Base-by-base conservation (phyloP, 2,797 vertebrate genomes). In the Acipenser transmontanus region DNA sequence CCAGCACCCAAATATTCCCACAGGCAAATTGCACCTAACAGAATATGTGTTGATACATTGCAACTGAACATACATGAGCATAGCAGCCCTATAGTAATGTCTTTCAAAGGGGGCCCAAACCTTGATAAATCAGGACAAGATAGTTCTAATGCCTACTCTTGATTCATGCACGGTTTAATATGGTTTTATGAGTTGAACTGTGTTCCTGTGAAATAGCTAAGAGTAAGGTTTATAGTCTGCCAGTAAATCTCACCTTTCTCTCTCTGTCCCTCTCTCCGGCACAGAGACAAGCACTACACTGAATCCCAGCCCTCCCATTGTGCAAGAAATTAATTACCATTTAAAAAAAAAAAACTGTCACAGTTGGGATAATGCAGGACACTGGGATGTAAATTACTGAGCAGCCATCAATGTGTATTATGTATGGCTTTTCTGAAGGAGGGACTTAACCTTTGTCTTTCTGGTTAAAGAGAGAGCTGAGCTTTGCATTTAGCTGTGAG, bases 291-390 rank as follows among this genome's bases (percentile, higher is more conserved):
- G n/a, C 20, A 49, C 67, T 52, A 69, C 61, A 62, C 63, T 64
- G 59, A 17, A 65, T 66, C 52, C 64, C 54, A 14, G 48, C 62
- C 57, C 10, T 65, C 62, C 59, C 50, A 62, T 59, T 60, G 51
- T 59, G 49, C 50, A 17, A 51, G 11, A n/a, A 66, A 47, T 47
- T 34, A 50, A 72, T 72, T 70, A 68, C 61, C 71, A 69, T 69
- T 67, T 69, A 69, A 72, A 34, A 72, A 67, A 67, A 60, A n/a
- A 64, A 64, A 34, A 50, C 50, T 65, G 65, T 65, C 57, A 64
- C 68, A 50, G 17, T 50, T 49, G 13, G 66, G 59, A 72, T 52
- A 62, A 64, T 66, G 50, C 57, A 61, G 71, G 57, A 70, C 52
- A 59, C 62, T 48, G 57, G 54, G 65, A 56, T 62, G 68, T 70